These are phyloP conservation scores for Corythornis madagascariensis DNA, from an alignment of 2,113 vertebrate genomes.

Conservation along the genomic window DNA sequence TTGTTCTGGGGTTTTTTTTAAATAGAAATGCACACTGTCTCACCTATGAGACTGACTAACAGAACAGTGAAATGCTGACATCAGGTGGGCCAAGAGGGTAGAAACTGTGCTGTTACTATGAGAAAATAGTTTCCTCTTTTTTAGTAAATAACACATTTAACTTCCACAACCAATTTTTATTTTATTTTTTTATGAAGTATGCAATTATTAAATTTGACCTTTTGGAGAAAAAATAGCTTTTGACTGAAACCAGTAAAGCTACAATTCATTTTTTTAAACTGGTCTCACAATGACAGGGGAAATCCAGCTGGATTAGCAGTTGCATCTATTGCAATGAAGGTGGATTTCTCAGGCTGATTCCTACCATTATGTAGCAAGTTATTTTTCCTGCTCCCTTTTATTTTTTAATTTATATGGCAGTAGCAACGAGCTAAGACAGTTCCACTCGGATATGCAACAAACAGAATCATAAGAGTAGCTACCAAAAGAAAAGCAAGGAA, in stretches of 20 bases:
- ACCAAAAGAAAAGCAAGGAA: background rate
- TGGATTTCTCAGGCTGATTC: background rate
- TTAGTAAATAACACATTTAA: background rate
- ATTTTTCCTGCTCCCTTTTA: background rate
- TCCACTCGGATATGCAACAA: background rate
- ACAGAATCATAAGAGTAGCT: background rate
- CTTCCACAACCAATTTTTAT: background rate
- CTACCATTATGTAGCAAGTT: background rate
- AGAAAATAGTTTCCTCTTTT: background rate
- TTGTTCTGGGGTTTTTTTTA: too few species aligned
- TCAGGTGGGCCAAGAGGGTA: constrained; percentile 52
- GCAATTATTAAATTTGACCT: background rate
- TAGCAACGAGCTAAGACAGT: background rate
- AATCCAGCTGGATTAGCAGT: background rate
- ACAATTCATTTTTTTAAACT: background rate
- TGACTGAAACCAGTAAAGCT: background rate
- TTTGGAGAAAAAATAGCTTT: background rate
- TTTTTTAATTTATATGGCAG: background rate
- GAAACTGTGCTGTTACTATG: background rate
- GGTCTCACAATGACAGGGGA: background rate
- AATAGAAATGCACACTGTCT: background rate
- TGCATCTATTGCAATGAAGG: background rate
- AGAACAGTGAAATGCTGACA: constrained; percentile 48
- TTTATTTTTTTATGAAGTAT: background rate
- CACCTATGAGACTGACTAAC: background rate